A percentile compares a stretch with the other conserved stretches of the same genome.
Conservation (phyloP, 35 echinoderm and acorn worm species). For the Stichopus chloronotus region DNA sequence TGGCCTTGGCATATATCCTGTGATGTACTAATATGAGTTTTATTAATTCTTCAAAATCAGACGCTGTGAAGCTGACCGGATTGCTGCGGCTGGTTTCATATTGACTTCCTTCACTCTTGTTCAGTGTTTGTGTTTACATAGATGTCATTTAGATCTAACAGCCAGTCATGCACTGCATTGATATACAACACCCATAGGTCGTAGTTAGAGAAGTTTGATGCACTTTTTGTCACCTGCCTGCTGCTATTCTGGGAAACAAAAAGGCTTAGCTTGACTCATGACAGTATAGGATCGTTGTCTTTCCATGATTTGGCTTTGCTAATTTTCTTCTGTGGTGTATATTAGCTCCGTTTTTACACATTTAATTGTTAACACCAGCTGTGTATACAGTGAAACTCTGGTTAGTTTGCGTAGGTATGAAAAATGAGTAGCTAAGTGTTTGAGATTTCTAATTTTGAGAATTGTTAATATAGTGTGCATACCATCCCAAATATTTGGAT, state of each 20-base stretch:
- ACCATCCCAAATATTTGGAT: slow-evolving; percentile 16
- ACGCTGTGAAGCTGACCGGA: not conserved
- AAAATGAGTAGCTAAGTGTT: slow-evolving; percentile 20
- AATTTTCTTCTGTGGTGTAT: not conserved
- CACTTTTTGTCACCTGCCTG: slow-evolving; percentile 2
- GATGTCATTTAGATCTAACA: not conserved
- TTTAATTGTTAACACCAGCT: not conserved
- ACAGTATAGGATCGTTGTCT: not conserved
- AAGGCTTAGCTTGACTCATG: not conserved
- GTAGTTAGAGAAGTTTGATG: not conserved
- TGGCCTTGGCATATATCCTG: too few relatives aligned
- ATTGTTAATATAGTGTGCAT: not conserved
- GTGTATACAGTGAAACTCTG: not conserved
- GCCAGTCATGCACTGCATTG: not conserved
- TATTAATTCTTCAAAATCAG: too few relatives aligned
- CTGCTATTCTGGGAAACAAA: not conserved
- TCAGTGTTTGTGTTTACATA: not conserved
- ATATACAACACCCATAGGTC: not conserved
- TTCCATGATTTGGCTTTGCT: not conserved
- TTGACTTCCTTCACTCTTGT: not conserved
- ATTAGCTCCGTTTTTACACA: slow-evolving; percentile 9
- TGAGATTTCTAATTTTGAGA: slow-evolving; percentile 12
- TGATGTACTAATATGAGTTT: too few relatives aligned
- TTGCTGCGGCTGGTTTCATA: not conserved
- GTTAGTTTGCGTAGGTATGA: slow-evolving; percentile 9